A percentile compares a stretch with the other conserved stretches of the same genome.
These are phyloP conservation scores for Spisula subtruncata DNA, from an alignment of 2,888 invertebrate genomes.

Conservation along the genomic window DNA sequence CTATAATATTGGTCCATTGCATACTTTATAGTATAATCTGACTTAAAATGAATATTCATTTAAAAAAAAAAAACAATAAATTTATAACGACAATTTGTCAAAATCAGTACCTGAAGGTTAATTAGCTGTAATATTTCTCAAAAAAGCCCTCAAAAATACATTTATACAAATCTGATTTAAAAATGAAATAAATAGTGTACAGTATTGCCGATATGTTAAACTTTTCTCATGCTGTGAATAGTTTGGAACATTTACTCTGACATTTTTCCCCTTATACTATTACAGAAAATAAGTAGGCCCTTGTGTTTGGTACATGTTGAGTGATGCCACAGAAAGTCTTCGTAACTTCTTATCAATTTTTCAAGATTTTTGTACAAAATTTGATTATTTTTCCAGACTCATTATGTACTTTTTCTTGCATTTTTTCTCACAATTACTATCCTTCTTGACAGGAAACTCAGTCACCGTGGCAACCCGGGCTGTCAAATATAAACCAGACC, in stretches of 20 bases:
- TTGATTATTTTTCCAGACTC: slow-evolving; percentile 27
- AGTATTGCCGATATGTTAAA: background rate
- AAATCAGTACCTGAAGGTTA: too few species aligned
- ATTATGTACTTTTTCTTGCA: background rate
- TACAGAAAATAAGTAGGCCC: background rate
- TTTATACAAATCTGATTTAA: too few species aligned
- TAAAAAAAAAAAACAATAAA: too few species aligned
- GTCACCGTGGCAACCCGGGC: slow-evolving; percentile 16
- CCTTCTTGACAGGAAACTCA: slow-evolving; percentile 23
- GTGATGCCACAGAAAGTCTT: background rate
- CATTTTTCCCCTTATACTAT: background rate
- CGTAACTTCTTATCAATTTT: background rate
- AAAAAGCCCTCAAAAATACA: too few species aligned
- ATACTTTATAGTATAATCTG: too few species aligned
- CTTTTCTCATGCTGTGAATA: background rate
- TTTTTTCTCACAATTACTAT: slow-evolving; percentile 27
- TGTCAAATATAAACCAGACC: background rate
- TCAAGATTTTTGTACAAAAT: slow-evolving; percentile 17
- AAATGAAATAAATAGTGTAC: too few species aligned
- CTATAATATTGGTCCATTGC: too few species aligned
- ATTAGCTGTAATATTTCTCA: too few species aligned
- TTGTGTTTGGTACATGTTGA: background rate
- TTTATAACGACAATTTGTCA: too few species aligned
- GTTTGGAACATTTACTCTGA: background rate
- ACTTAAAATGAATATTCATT: too few species aligned